Conservation (phyloP, 2,113 vertebrate genomes). For the Pseudopodoces humilis region DNA sequence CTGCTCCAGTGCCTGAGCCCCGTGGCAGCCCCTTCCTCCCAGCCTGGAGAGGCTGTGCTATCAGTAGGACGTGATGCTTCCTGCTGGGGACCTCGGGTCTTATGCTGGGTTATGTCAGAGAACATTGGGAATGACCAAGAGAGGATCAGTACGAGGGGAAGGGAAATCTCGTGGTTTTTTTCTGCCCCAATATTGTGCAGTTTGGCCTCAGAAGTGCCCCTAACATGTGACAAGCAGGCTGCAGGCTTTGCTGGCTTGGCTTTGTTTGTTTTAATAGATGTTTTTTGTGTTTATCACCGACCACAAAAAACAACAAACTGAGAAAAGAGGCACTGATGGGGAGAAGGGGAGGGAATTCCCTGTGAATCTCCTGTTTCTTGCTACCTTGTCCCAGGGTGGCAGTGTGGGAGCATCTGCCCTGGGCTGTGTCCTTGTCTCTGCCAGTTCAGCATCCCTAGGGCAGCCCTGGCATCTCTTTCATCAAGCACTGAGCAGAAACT, state of each 20-base stretch:
- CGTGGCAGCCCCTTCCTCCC: fast-evolving
- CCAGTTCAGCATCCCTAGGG: background rate
- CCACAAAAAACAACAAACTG: background rate
- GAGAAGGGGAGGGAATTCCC: background rate
- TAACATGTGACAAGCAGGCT: background rate
- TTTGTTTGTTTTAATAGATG: background rate
- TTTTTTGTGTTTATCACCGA: background rate
- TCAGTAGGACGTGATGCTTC: background rate
- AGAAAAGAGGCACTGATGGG: background rate
- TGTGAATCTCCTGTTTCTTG: background rate
- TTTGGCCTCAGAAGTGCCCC: background rate
- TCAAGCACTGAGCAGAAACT: background rate
- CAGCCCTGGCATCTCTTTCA: background rate
- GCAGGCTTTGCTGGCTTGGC: background rate
- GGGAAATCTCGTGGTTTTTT: fast-evolving
- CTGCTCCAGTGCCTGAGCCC: background rate
- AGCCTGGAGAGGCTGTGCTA: fast-evolving
- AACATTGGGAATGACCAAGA: background rate
- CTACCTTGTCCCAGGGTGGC: background rate
- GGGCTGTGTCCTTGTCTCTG: background rate
- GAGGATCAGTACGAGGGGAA: background rate
- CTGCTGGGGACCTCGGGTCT: background rate
- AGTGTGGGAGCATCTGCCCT: background rate
- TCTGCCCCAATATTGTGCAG: fast-evolving
- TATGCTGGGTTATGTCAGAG: background rate